Evolutionary conservation across 2,888 invertebrate species (phyloP).

Genomic region (Myopa tessellatipennis): DNA sequence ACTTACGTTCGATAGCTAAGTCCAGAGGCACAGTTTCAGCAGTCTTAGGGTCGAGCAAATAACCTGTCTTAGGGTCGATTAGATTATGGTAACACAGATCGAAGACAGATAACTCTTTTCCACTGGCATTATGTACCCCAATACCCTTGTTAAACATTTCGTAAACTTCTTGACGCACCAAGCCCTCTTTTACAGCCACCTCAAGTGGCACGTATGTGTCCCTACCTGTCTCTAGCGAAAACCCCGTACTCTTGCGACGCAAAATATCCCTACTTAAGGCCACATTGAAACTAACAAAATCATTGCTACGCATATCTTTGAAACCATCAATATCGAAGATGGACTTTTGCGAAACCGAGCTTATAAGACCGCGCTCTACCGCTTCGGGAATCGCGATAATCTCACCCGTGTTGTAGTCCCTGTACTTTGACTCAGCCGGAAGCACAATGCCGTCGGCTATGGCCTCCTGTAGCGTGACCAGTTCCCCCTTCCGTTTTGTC

Average conservation of each 20-base stretch:
- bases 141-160: conserved; percentile 87
- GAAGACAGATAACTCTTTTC: conserved; percentile 83
- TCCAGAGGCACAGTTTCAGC: conserved; percentile 83
- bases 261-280: conserved; percentile 83
- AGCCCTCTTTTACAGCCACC: conserved; percentile 82
- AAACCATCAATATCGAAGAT: conserved; percentile 94
- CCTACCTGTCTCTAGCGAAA: conserved; percentile 78
- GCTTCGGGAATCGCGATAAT: conserved; percentile 85
- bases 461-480: conserved; percentile 87
- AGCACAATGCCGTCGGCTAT: conserved; percentile 83
- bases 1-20: conserved; percentile 85
- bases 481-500: conserved; percentile 81
- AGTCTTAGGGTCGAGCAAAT: conserved; percentile 80
- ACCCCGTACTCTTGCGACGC: conserved; percentile 78
- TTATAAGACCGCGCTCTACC: conserved; percentile 87
- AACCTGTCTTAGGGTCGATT: conserved; percentile 89
- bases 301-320: conserved; percentile 82
- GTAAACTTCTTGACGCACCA: conserved; percentile 85
- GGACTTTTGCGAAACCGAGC: conserved; percentile 86
- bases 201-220: conserved; percentile 82
- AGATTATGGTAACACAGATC: conserved; percentile 88
- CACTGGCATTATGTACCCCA: conserved; percentile 79
- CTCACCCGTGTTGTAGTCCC: conserved; percentile 80
- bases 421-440: conserved; percentile 78
- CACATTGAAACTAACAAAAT: conserved; percentile 85